Percentiles rank a stretch among this genome's conserved stretches.
phyloP scores from a whole-genome alignment of 2,113 vertebrate genomes.

The Chloropsis cyanopogon region DNA sequence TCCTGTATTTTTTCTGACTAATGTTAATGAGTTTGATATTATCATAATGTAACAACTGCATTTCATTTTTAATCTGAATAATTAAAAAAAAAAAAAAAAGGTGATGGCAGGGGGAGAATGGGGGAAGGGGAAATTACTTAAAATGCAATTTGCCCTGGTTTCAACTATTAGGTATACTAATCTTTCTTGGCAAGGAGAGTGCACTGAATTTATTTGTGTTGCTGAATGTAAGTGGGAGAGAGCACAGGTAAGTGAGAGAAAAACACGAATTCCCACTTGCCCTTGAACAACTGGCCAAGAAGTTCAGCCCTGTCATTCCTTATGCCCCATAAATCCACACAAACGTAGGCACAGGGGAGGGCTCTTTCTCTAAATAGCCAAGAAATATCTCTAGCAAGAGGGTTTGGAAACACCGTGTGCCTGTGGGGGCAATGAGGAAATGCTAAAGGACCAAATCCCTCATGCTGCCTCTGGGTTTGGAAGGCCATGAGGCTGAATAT shows the following conservation, averaged over 20 bases:
- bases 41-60: neutral
- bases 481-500: neutral
- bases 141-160: conserved; percentile 16
- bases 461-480: neutral
- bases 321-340: neutral
- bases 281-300: neutral
- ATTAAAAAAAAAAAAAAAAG: neutral
- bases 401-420: neutral
- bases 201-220: neutral
- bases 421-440: neutral
- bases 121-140: neutral
- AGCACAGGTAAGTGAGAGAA: neutral
- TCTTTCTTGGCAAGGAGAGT: neutral
- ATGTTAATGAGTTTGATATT: conserved; percentile 31
- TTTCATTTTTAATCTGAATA: conserved; percentile 13
- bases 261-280: neutral
- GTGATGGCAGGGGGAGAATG: neutral
- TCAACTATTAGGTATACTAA: neutral
- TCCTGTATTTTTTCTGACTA: conserved; percentile 3
- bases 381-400: conserved; percentile 2
- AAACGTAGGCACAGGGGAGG: neutral
- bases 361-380: neutral
- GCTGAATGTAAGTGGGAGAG: neutral
- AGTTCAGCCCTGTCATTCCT: neutral
- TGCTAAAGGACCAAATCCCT: neutral